Conservation (phyloP, 1,140 invertebrate genomes). For the Ips typographus region DNA sequence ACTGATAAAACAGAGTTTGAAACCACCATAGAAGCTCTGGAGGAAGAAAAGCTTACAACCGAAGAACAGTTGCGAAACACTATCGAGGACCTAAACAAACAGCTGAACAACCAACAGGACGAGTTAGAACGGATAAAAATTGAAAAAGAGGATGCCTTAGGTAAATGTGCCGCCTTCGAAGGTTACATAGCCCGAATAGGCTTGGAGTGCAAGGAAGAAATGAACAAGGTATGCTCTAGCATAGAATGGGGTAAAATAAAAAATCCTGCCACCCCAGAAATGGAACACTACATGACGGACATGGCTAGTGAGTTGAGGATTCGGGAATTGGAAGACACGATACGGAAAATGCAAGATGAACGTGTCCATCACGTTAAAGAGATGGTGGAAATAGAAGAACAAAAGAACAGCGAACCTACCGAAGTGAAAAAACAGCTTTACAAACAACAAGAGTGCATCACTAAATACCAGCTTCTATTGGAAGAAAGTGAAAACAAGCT, state of each 20-base stretch:
- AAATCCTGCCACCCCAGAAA: conserved; percentile 7
- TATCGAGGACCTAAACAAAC: conserved; percentile 15
- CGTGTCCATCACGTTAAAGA: conserved; percentile 14
- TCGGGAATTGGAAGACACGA: conserved; percentile 43
- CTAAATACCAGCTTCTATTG: conserved; percentile 36
- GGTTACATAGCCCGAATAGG: conserved; percentile 32
- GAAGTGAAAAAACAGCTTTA: conserved; percentile 28
- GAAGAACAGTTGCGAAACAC: conserved; percentile 25
- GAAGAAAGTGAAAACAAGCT: conserved; percentile 40
- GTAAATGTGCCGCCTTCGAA: conserved; percentile 35
- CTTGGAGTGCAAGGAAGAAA: conserved; percentile 32
- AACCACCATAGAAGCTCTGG: conserved; percentile 41
- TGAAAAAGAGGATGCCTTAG: conserved; percentile 28
- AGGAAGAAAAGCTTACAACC: conserved; percentile 20
- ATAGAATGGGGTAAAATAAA: conserved; percentile 37
- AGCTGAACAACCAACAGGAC: conserved; percentile 14
- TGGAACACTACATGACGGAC: conserved; percentile 39
- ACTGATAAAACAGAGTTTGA: conserved; percentile 43
- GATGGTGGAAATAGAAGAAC: conserved; percentile 7
- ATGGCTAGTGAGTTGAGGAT: conserved; percentile 41
- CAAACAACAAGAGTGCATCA: conserved; percentile 39
- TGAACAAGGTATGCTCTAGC: conserved; percentile 33
- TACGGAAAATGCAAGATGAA: conserved; percentile 37
- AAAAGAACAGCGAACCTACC: conserved; percentile 19
- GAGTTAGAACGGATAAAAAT: conserved; percentile 17